Percentiles rank a stretch among this genome's conserved stretches.
Evolutionary conservation across 2,888 invertebrate species (phyloP).

Genomic region (Metellina segmentata): DNA sequence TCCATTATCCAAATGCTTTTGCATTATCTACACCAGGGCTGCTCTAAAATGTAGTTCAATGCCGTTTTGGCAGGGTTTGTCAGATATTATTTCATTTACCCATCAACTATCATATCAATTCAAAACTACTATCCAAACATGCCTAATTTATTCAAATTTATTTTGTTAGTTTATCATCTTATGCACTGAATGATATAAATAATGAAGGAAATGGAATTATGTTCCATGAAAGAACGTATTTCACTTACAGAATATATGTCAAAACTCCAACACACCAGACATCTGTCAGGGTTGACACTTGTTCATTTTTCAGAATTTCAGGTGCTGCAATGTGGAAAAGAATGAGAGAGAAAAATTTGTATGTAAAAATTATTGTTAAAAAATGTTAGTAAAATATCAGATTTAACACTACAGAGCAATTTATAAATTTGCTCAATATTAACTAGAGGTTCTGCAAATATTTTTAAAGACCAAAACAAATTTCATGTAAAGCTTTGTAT

Average conservation of each 20-base stretch:
- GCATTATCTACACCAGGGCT: no score
- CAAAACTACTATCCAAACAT: no score
- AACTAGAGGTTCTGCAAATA: background rate
- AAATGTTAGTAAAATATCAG: no score
- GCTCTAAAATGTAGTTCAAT: no score
- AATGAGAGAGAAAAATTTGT: no score
- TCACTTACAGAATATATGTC: slow-evolving; percentile 88
- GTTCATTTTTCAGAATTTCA: slow-evolving; percentile 92
- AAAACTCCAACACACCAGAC: slow-evolving; percentile 97
- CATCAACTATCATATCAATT: no score
- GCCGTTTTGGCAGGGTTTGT: no score
- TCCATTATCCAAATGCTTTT: no score
- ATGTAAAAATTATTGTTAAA: no score
- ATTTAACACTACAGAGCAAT: background rate
- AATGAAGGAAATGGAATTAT: background rate
- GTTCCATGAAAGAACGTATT: background rate
- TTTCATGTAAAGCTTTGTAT: no score
- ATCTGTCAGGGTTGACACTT: slow-evolving; percentile 94
- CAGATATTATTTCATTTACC: no score
- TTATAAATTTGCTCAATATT: background rate
- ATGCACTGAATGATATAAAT: no score
- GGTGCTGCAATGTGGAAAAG: slow-evolving; percentile 85
- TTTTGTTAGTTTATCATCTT: background rate
- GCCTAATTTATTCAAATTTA: background rate
- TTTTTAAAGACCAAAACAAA: background rate